phyloP scores from a whole-genome alignment of 2,888 invertebrate species.

The Atrina japonica region DNA sequence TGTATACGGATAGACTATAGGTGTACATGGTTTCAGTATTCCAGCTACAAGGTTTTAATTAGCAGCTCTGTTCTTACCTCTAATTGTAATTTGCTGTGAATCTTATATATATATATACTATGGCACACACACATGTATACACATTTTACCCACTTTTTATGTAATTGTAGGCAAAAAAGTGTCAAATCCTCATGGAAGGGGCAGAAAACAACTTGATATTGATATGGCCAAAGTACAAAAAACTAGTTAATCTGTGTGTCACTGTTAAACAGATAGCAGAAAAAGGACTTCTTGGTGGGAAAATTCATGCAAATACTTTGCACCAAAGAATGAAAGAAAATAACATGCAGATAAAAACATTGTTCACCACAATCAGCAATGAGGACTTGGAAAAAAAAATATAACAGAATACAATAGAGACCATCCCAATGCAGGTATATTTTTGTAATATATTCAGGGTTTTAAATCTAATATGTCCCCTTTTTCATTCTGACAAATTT shows the following conservation, averaged over 20 bases:
- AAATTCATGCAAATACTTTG: constrained; percentile 17
- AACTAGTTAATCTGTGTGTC: constrained; percentile 10
- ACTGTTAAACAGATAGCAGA: constrained; percentile 19
- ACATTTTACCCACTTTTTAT: too few species aligned
- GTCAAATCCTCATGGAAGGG: constrained; percentile 5
- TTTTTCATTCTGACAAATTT: neutral
- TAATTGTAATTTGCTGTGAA: too few species aligned
- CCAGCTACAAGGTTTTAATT: too few species aligned
- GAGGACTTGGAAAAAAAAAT: constrained; percentile 1
- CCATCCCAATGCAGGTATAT: constrained; percentile 22
- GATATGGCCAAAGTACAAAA: constrained; percentile 13
- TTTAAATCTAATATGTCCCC: neutral
- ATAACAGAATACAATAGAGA: constrained; percentile 17
- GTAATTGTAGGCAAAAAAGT: neutral
- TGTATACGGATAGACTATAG: too few species aligned
- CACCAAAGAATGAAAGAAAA: constrained; percentile 13
- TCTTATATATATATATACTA: too few species aligned
- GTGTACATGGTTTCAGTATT: too few species aligned
- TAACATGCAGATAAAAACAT: constrained; percentile 12
- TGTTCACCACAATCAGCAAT: constrained; percentile 1
- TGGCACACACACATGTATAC: too few species aligned
- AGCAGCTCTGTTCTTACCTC: too few species aligned
- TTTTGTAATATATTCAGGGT: neutral
- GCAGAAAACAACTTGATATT: constrained; percentile 13
- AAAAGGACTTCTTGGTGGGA: constrained; percentile 19